Base-by-base conservation (phyloP, 1,140 invertebrate genomes). In the Drosophila trapezifrons region DNA sequence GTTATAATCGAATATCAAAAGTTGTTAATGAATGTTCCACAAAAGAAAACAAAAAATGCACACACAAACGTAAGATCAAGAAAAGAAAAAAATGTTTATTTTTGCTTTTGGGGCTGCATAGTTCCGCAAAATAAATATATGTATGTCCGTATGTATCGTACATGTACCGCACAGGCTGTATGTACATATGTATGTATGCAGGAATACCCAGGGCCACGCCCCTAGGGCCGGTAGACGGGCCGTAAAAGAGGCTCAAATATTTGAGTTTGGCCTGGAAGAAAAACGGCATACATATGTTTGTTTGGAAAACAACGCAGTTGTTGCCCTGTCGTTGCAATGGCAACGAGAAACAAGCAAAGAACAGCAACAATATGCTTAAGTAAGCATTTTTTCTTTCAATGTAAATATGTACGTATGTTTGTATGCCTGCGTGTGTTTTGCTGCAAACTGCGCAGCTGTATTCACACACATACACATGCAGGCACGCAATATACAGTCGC, bases 1-100 rank as follows among this genome's bases (percentile, higher is more conserved):
- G 83, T 86, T 86, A 87, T 87, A 87, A 86, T 77, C 57, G 52
- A 83, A 77, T 66, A 70, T 59, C 46, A 78, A 81, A 65, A 82
- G 69, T 74, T 86, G 58, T 78, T 74, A 75, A 57, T 82, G 80
- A 66, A 47, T 81, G 81, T 86, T 87, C 76, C 76, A 80, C 18
- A 75, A 54, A 65, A 29, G 40, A 72, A 75, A 67, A 70, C 52
- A 47, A 38, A 60, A 45, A 69, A 64, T 56, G 38, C 35, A 52
- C 54, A 62, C 57, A 63, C 76, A 76, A 78, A 71, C 54, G 70
- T 78, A 64, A 65, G 56, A 72, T 60, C 42, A 20, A 72, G 55
- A 57, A 37, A 32, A 18, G n/a, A 29, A 4, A 54, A 52, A 71
- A 74, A 55, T 73, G 35, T 75, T 65, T 59, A 72, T 74, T 64